Conservation (phyloP, 2,888 invertebrate species). For the Machimus rusticus region DNA sequence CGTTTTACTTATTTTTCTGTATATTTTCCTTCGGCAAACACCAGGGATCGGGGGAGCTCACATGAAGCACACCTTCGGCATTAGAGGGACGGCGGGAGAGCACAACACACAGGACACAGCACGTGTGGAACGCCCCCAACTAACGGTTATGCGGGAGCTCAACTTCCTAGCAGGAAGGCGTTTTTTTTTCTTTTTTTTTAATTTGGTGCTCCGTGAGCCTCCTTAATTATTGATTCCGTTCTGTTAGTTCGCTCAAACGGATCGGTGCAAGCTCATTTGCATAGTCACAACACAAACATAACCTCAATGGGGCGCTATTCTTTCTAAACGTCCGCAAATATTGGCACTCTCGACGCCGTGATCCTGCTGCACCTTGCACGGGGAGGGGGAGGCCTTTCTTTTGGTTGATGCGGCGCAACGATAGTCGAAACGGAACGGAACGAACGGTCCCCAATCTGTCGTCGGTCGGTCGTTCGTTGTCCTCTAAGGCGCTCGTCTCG, state of each 20-base stretch:
- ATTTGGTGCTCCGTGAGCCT: neutral
- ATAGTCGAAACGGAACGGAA: neutral
- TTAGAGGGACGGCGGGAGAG: neutral
- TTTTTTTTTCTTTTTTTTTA: neutral
- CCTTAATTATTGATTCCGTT: neutral
- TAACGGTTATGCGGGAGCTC: neutral
- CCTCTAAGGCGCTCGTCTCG: neutral
- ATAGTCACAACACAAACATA: conserved; percentile 25
- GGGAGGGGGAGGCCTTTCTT: neutral
- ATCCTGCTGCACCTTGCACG: neutral
- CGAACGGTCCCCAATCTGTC: neutral
- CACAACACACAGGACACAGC: neutral
- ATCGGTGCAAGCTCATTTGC: neutral
- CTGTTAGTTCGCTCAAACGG: neutral
- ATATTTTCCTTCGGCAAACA: conserved; percentile 3
- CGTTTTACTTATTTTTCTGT: neutral
- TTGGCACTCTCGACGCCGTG: neutral
- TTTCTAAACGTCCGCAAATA: conserved; percentile 1
- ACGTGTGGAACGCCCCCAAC: neutral
- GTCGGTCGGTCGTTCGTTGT: neutral
- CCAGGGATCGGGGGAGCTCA: neutral
- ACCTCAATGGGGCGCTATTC: conserved; percentile 15
- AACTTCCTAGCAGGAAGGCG: neutral
- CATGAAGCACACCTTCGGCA: neutral
- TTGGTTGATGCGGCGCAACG: neutral